Conservation (phyloP, 2,888 invertebrate species). For the Eurytoma californica region DNA sequence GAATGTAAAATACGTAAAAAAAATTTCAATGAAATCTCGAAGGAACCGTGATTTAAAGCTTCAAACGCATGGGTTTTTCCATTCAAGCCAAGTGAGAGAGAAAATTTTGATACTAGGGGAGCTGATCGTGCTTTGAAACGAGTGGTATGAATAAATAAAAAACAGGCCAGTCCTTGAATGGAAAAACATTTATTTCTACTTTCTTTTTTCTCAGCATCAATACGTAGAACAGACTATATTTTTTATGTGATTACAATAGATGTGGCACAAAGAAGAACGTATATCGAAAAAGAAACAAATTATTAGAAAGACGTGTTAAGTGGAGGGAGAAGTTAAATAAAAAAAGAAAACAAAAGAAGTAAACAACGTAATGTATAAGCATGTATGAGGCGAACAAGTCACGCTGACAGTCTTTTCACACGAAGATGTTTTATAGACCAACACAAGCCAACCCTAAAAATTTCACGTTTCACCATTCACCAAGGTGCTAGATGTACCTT, state of each 20-base stretch:
- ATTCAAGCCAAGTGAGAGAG: slow-evolving; percentile 73
- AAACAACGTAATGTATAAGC: slow-evolving; percentile 36
- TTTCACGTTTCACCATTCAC: not conserved
- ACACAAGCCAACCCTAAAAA: slow-evolving; percentile 1
- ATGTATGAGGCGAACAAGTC: slow-evolving; percentile 17
- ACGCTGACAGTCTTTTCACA: slow-evolving; percentile 31
- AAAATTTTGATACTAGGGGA: slow-evolving; percentile 69
- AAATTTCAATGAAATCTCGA: slow-evolving; percentile 9
- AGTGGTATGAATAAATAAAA: slow-evolving; percentile 72
- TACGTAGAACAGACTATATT: slow-evolving; percentile 58
- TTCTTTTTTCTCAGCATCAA: slow-evolving; percentile 63
- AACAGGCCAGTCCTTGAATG: slow-evolving; percentile 73
- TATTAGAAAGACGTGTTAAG: slow-evolving; percentile 16
- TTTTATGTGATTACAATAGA: slow-evolving; percentile 59
- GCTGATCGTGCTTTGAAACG: slow-evolving; percentile 58
- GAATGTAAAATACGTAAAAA: not conserved
- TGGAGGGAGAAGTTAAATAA: slow-evolving; percentile 18
- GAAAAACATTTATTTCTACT: slow-evolving; percentile 74
- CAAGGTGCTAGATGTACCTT: not conserved
- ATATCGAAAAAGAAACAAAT: slow-evolving; percentile 21
- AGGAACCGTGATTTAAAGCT: slow-evolving; percentile 28
- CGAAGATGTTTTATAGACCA: not conserved
- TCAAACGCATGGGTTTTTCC: slow-evolving; percentile 68
- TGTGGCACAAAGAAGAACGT: slow-evolving; percentile 36
- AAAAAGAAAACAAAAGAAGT: slow-evolving; percentile 29